Base-by-base conservation (phyloP, 2,797 vertebrate genomes). In the Tolypeutes matacus region DNA sequence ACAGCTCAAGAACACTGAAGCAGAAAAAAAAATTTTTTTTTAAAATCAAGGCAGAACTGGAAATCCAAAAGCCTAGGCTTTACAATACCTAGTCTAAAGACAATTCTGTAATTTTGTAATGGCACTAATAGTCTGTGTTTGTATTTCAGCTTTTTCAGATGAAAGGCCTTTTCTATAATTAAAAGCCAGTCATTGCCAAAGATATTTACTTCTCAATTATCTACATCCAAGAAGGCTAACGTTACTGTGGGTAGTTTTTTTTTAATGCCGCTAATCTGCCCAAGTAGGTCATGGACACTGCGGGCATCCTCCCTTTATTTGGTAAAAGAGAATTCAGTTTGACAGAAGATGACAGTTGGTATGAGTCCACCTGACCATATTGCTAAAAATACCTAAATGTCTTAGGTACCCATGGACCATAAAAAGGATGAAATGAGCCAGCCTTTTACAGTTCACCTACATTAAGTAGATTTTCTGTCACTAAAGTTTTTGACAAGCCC, bases 331-430 rank as follows among this genome's bases (percentile, higher is more conserved):
- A 94, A 90, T 67, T 80, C 15, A 70, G 5, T 9, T 94, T 96
- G 83, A 91, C 1, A 62, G 53, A 95, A 94, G 86, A 92, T 69
- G 95, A 96, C 86, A 90, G 82, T n/a, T 86, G 72, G 46, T 70
- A 39, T 69, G 62, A 95, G 34, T 89, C 51, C 25, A 73, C 90
- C 46, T 95, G 84, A 94, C 53, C 29, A 34, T 42, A 15, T n/a
- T 91, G 83, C 95, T 95, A 89, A 96, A 97, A 95, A 94, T 80
- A 89, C 76, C 31, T 53, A 51, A 87, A 88, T 23, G 34, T 80
- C 62, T 75, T 90, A 49, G 69, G 42, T 81, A 62, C 27, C 82
- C 31, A 42, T 7, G 20, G 53, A 39, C n/a, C 39, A 29, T 25
- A 34, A 91, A 89, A 93, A 9, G 10, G 14, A 29, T 13, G 3